Conservation (phyloP, 2,797 vertebrate genomes). For the Micrastur ruficollis region DNA sequence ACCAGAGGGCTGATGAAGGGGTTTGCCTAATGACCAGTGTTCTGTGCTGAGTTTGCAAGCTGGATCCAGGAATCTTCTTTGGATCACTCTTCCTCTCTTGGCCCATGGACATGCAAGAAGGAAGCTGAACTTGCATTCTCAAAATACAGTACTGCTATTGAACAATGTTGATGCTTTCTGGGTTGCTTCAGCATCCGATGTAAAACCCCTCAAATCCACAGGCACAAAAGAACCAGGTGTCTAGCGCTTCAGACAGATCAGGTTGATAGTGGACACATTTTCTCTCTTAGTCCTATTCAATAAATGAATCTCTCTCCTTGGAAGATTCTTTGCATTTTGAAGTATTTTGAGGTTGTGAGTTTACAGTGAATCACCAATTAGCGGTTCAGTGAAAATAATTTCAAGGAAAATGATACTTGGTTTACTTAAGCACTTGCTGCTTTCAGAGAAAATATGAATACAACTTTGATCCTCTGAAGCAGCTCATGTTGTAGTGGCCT, state of each 20-base stretch:
- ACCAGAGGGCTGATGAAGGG: not conserved
- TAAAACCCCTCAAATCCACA: not conserved
- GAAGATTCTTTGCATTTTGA: not conserved
- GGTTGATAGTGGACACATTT: not conserved
- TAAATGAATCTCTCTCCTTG: not conserved
- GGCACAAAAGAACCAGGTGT: not conserved
- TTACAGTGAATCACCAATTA: constrained; percentile 51
- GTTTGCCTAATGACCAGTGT: not conserved
- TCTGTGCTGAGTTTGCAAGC: not conserved
- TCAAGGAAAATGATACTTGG: not conserved
- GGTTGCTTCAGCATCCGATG: not conserved
- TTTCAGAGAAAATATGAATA: not conserved
- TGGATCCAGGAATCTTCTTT: not conserved
- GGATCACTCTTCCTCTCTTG: not conserved
- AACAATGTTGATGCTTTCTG: not conserved
- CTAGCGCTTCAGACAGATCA: not conserved
- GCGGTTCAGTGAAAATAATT: constrained; percentile 36
- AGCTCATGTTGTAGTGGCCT: not conserved
- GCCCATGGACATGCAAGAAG: not conserved
- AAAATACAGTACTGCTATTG: not conserved
- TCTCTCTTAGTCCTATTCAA: not conserved
- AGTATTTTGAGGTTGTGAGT: constrained; percentile 2
- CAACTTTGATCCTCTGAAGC: not conserved
- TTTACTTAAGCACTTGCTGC: not conserved
- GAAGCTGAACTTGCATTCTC: not conserved